A percentile compares a stretch with the other conserved stretches of the same genome.
Conservation (phyloP, 2,797 vertebrate genomes). For the Microctenopoma stevenorrisi region DNA sequence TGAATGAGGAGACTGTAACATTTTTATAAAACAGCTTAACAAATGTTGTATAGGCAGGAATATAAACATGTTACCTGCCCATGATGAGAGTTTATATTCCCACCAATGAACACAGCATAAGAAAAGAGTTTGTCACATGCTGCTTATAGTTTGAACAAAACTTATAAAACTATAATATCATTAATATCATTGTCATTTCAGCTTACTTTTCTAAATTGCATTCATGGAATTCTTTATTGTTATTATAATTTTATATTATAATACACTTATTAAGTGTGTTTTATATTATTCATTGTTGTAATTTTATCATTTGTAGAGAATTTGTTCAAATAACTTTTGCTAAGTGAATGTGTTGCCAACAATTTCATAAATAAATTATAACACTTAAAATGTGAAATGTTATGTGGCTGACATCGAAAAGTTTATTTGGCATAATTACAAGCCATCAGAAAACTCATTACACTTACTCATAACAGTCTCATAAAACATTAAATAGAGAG, state of each 20-base stretch:
- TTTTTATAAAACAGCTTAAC: too few species aligned
- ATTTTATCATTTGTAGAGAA: background rate
- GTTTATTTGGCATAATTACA: background rate
- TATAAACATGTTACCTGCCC: too few species aligned
- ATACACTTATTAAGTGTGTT: background rate
- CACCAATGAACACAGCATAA: background rate
- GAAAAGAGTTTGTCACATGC: background rate
- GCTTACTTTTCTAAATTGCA: background rate
- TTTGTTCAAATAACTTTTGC: slow-evolving; percentile 1
- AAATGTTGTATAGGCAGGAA: too few species aligned
- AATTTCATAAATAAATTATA: slow-evolving; percentile 13
- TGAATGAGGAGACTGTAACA: too few species aligned
- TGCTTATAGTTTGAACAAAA: too few species aligned
- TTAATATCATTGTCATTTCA: background rate
- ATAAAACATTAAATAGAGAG: background rate
- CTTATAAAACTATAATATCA: too few species aligned
- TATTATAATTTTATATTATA: too few species aligned
- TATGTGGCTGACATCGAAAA: background rate
- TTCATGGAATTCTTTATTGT: background rate
- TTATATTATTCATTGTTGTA: background rate
- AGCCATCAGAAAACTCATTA: slow-evolving; percentile 3
- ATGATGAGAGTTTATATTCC: too few species aligned
- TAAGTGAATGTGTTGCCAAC: slow-evolving; percentile 1
- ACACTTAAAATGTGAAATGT: slow-evolving; percentile 7
- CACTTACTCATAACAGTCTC: background rate